Conservation (phyloP, 2,113 vertebrate species). For the Aplodontia rufa region DNA sequence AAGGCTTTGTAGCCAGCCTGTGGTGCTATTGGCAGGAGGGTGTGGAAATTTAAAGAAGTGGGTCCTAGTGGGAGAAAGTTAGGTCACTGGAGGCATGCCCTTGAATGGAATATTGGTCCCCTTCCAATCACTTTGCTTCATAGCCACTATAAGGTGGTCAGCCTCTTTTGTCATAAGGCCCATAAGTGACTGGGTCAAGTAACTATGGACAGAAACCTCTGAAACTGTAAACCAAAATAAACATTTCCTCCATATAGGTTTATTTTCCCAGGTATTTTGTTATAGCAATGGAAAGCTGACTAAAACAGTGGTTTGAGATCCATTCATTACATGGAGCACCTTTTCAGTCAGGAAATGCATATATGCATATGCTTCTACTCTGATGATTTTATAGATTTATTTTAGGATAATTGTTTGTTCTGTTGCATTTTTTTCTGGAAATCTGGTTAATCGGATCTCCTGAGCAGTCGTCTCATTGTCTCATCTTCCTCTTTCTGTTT, state of each 20-base stretch:
- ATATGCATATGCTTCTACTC: neutral
- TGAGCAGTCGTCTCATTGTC: neutral
- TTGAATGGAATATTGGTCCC: neutral
- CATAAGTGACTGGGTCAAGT: neutral
- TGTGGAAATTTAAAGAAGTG: neutral
- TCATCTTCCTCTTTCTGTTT: neutral
- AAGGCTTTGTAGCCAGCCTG: too few relatives aligned
- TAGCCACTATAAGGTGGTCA: too few relatives aligned
- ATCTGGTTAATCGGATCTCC: neutral
- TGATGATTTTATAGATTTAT: neutral
- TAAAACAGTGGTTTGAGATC: neutral
- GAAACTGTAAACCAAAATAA: neutral
- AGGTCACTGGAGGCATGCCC: neutral
- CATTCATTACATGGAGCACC: too few relatives aligned
- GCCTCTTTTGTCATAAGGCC: neutral
- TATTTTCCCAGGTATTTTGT: neutral
- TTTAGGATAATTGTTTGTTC: neutral
- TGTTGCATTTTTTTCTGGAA: slow-evolving; percentile 19
- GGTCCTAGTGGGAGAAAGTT: neutral
- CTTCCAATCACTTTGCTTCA: too few relatives aligned
- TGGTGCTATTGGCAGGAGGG: neutral
- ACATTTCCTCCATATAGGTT: neutral
- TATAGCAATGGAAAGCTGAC: neutral
- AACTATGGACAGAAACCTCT: neutral
- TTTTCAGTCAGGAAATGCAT: neutral